Conservation (phyloP, 2,113 vertebrate genomes). For the Hippocampus abdominalis region DNA sequence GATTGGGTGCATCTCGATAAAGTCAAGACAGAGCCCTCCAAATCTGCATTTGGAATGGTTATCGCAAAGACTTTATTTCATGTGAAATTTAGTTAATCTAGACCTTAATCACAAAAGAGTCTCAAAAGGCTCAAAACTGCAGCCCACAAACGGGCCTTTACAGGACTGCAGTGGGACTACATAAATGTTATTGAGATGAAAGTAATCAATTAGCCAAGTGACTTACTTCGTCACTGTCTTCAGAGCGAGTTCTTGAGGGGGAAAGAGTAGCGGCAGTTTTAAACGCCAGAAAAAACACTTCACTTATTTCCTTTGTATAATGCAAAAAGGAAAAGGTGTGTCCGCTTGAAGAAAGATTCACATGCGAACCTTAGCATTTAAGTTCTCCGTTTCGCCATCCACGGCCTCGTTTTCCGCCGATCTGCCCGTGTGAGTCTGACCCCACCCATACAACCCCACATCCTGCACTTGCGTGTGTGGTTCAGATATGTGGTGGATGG, state of each 20-base stretch:
- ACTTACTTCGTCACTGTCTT: constrained; percentile 67
- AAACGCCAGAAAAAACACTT: constrained; percentile 16
- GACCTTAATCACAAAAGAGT: too few relatives aligned
- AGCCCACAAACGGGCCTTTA: background rate
- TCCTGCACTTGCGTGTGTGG: constrained; percentile 30
- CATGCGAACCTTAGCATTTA: constrained; percentile 31
- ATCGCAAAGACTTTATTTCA: background rate
- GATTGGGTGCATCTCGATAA: constrained; percentile 3
- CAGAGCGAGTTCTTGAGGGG: constrained; percentile 55
- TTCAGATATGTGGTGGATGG: constrained; percentile 22
- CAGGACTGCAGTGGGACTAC: background rate
- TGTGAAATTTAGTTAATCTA: too few relatives aligned
- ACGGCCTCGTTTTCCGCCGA: constrained; percentile 38
- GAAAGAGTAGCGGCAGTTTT: constrained; percentile 42
- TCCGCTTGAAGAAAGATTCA: constrained; percentile 35
- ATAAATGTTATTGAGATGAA: background rate
- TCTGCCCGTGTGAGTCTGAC: background rate
- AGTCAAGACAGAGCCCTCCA: background rate
- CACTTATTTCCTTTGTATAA: constrained; percentile 54
- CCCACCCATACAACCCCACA: constrained; percentile 1
- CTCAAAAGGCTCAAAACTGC: background rate
- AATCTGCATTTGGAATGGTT: background rate
- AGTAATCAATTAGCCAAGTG: background rate
- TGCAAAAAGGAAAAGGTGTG: constrained; percentile 42
- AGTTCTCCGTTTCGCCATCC: constrained; percentile 7